Evolutionary conservation across 1,140 invertebrate species (phyloP).

Genomic region (Ceratoteleas bidentatus): DNA sequence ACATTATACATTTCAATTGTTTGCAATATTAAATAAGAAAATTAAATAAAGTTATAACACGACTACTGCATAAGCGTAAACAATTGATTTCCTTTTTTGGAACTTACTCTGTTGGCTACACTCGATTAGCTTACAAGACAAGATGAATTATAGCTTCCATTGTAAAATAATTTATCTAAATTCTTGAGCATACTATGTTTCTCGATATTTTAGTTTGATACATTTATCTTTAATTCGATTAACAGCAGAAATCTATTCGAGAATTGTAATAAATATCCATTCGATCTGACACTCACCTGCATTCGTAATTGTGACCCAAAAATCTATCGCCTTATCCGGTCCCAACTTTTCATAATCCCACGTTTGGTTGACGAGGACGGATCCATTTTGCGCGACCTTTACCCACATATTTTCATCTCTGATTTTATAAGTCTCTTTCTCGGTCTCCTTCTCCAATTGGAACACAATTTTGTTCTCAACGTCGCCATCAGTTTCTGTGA

Average conservation of each 20-base stretch:
- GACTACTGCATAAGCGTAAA: no score
- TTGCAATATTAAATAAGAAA: no score
- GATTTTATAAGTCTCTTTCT: constrained; percentile 95
- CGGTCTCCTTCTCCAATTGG: constrained; percentile 94
- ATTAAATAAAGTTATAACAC: no score
- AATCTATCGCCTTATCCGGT: constrained; percentile 97
- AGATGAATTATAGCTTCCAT: no score
- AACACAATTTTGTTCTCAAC: constrained; percentile 93
- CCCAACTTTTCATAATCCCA: constrained; percentile 98
- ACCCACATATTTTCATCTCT: constrained; percentile 96
- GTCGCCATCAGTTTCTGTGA: constrained; percentile 94
- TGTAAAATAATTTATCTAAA: no score
- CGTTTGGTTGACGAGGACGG: constrained; percentile 96
- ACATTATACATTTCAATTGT: no score
- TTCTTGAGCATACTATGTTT: no score
- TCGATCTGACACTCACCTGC: constrained; percentile 83
- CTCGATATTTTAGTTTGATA: not conserved
- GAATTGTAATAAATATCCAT: not conserved
- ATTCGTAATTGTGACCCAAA: constrained; percentile 97
- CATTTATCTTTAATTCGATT: not conserved
- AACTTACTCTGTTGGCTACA: no score
- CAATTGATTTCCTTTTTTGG: no score
- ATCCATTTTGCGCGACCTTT: constrained; percentile 93
- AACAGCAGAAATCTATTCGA: constrained; percentile 5
- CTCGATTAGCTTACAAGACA: no score